A percentile compares a stretch with the other conserved stretches of the same genome.
These are phyloP conservation scores for Aurelia sp. DNA, from an alignment of 30 jellyfish, hydroid and myxozoan genomes.

Conservation along the genomic window DNA sequence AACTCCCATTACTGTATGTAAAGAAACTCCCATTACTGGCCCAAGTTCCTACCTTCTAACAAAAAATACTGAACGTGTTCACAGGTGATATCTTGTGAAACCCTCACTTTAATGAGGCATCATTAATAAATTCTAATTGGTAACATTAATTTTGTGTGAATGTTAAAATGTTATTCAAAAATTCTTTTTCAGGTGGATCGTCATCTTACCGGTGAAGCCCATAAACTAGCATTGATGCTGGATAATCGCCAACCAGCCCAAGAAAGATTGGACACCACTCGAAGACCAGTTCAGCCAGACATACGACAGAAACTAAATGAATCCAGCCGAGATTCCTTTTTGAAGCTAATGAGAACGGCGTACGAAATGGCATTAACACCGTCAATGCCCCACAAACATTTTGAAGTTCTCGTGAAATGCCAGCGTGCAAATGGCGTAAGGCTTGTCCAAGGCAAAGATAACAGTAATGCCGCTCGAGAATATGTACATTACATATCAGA, in stretches of 20 bases:
- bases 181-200: slow-evolving; percentile 36
- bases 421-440: slow-evolving; percentile 49
- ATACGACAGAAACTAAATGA: slow-evolving; percentile 23
- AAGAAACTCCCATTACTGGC: no score
- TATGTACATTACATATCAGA: slow-evolving; percentile 24
- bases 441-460: slow-evolving; percentile 31
- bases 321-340: slow-evolving; percentile 20
- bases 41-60: no score
- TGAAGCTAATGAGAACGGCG: slow-evolving; percentile 50
- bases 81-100: no score
- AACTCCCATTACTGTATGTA: no score
- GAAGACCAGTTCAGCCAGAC: slow-evolving; percentile 54
- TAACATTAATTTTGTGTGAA: no score
- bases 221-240: slow-evolving; percentile 45
- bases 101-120: no score
- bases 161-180: no score
- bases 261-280: slow-evolving; percentile 11
- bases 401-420: slow-evolving; percentile 52
- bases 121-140: no score
- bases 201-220: slow-evolving; percentile 53
- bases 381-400: slow-evolving; percentile 46
- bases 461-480: slow-evolving; percentile 22
- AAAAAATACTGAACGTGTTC: no score
- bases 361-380: slow-evolving; percentile 57
- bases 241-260: slow-evolving; percentile 19